phyloP scores from a whole-genome alignment of 2,888 invertebrate species.

The Gisinianus flammeolus region DNA sequence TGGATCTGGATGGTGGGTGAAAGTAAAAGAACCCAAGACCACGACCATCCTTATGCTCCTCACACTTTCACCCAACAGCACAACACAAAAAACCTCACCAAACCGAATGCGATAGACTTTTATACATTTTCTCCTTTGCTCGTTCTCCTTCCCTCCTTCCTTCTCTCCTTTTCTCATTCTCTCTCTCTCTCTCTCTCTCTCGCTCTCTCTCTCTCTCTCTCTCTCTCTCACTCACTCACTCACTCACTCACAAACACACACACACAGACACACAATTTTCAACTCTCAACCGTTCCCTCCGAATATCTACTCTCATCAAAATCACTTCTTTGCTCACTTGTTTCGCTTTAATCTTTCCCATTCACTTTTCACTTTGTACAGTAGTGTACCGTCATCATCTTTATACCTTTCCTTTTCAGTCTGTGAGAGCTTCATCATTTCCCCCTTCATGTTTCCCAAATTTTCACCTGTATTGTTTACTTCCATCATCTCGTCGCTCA shows the following conservation, averaged over 20 bases:
- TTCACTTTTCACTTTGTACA: not conserved
- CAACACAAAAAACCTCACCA: not conserved
- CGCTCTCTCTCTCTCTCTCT: no score
- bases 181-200: no score
- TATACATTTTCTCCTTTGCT: no score
- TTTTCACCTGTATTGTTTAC: constrained; percentile 8
- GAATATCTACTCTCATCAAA: constrained; percentile 28
- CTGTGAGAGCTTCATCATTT: no score
- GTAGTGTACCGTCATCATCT: not conserved
- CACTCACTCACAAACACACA: no score
- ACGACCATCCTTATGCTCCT: not conserved
- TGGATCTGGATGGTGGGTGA: not conserved
- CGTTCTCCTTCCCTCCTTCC: no score
- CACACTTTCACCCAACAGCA: not conserved
- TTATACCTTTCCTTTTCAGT: no score
- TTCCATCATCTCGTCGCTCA: constrained; percentile 1
- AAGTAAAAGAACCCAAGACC: not conserved
- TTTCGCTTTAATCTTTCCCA: constrained; percentile 21
- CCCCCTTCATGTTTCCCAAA: not conserved
- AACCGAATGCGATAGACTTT: no score
- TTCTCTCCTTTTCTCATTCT: no score
- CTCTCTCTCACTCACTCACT: no score
- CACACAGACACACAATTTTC: no score
- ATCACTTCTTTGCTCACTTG: constrained; percentile 30
- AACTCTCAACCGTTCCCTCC: constrained; percentile 18